phyloP scores from a whole-genome alignment of 1,140 invertebrate species.

The Nilaparvata lugens region DNA sequence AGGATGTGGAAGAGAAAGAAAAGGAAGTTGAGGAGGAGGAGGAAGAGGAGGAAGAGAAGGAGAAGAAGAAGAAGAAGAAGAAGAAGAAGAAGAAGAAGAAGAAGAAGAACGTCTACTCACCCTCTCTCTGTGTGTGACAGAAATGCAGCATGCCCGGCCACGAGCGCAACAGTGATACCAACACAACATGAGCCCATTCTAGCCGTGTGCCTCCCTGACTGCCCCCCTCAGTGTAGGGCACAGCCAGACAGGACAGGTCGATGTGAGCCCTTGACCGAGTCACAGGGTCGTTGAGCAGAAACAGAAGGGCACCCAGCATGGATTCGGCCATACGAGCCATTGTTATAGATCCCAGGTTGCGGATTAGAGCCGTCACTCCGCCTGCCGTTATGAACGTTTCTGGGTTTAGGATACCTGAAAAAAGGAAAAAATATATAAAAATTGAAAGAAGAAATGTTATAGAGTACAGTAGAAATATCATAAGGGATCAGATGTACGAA shows the following conservation, averaged over 20 bases:
- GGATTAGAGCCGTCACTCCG: slow-evolving; percentile 69
- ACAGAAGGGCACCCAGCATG: slow-evolving; percentile 74
- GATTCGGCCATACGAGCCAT: slow-evolving; percentile 51
- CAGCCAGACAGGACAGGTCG: slow-evolving; percentile 73
- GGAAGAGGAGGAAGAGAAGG: no score
- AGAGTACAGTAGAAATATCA: no score
- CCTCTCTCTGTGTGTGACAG: slow-evolving; percentile 54
- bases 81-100: no score
- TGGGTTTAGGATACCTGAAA: slow-evolving; percentile 70
- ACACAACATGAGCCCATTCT: slow-evolving; percentile 12
- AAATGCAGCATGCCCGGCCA: slow-evolving; percentile 84
- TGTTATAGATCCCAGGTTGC: slow-evolving; percentile 66
- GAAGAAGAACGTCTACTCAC: not conserved
- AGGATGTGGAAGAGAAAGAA: no score
- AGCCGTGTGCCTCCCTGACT: not conserved
- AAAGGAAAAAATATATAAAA: slow-evolving; percentile 13
- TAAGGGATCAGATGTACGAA: no score
- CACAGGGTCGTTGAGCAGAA: slow-evolving; percentile 76
- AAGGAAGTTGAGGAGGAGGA: no score
- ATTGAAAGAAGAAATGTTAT: no score
- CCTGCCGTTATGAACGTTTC: slow-evolving; percentile 69
- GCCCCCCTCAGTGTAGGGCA: slow-evolving; percentile 87
- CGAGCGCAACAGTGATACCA: slow-evolving; percentile 65
- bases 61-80: no score
- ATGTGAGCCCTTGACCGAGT: slow-evolving; percentile 62